Conservation (phyloP, 1,140 invertebrate genomes). For the Colletes latitarsis region DNA sequence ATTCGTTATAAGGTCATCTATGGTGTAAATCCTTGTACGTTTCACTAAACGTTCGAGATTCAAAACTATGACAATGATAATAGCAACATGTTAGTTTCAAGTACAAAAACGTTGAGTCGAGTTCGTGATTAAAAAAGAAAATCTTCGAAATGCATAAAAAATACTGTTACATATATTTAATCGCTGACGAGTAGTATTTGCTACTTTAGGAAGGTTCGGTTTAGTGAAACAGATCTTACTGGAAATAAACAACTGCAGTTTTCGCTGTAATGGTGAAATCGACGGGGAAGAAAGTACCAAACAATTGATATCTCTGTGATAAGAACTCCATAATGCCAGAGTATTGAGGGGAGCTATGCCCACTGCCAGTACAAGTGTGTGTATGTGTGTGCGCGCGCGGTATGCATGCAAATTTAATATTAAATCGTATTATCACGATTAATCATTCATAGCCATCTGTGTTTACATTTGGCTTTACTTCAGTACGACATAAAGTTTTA, state of each 20-base stretch:
- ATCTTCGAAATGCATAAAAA: conserved; percentile 9
- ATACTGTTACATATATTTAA: conserved; percentile 47
- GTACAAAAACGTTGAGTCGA: conserved; percentile 36
- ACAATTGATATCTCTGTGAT: conserved; percentile 75
- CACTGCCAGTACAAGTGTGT: conserved; percentile 73
- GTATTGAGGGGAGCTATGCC: conserved; percentile 72
- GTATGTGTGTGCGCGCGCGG: background rate
- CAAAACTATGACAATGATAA: background rate
- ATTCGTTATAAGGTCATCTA: background rate
- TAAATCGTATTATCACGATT: conserved; percentile 28
- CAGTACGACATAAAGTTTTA: conserved; percentile 10
- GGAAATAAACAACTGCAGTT: conserved; percentile 33
- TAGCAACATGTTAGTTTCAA: conserved; percentile 3
- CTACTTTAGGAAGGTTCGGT: conserved; percentile 36
- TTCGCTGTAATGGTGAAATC: conserved; percentile 8
- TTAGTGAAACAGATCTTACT: conserved; percentile 11
- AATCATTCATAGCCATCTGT: conserved; percentile 19
- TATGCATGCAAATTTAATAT: conserved; percentile 35
- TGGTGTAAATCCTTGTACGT: conserved; percentile 4
- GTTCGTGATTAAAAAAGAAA: background rate
- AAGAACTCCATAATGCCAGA: conserved; percentile 73
- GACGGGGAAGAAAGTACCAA: conserved; percentile 61
- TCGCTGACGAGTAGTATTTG: conserved; percentile 37
- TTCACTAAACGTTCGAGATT: conserved; percentile 12
- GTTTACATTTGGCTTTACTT: conserved; percentile 14